A percentile compares a stretch with the other conserved stretches of the same genome.
Evolutionary conservation across 2,113 vertebrate genomes (phyloP).

Genomic region (Notothenia coriiceps): DNA sequence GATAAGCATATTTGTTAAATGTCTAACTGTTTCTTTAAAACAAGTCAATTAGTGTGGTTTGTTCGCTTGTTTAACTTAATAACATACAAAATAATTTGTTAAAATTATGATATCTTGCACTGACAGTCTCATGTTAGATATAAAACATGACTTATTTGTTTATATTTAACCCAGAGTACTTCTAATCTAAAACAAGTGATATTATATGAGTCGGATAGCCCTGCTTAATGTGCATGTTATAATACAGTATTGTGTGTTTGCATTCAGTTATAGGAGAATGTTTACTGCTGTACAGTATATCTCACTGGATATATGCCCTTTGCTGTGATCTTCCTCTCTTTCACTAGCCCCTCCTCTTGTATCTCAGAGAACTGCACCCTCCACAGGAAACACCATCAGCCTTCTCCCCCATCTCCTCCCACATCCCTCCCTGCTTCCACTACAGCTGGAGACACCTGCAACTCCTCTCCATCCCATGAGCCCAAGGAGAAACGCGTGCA

Average conservation of each 20-base stretch:
- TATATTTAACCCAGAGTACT: not conserved
- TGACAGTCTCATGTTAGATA: not conserved
- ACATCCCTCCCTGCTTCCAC: conserved; percentile 44
- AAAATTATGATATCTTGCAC: not conserved
- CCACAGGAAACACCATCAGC: conserved; percentile 81
- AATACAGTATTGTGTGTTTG: not conserved
- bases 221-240: not conserved
- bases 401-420: conserved; percentile 73
- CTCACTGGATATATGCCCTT: conserved; percentile 36
- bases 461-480: conserved; percentile 56
- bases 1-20: conserved; percentile 15
- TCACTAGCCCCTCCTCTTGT: conserved; percentile 80
- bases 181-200: conserved; percentile 2
- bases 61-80: conserved; percentile 4
- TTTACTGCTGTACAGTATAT: conserved; percentile 22
- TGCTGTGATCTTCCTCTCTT: conserved; percentile 47
- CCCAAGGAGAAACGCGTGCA: conserved; percentile 83
- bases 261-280: not conserved
- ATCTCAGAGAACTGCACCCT: conserved; percentile 86
- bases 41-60: not conserved
- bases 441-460: conserved; percentile 63
- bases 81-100: not conserved
- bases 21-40: not conserved
- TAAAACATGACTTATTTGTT: not conserved
- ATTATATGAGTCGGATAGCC: not conserved